Conservation (phyloP, 2,113 vertebrate species). For the Arenaria interpres region DNA sequence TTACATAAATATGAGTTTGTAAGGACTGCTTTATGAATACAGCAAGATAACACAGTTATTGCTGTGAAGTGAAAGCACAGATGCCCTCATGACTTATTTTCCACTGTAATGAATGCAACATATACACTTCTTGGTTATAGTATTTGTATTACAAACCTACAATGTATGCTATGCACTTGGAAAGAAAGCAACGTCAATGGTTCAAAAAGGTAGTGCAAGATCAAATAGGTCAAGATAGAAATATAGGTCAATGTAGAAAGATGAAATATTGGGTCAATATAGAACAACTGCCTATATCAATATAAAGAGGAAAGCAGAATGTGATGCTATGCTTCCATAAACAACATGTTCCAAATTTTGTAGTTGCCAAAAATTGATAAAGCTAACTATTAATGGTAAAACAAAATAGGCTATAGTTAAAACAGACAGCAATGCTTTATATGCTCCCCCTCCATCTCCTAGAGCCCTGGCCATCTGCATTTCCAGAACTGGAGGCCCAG, state of each 20-base stretch:
- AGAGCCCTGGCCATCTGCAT: not conserved
- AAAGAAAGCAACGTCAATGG: not conserved
- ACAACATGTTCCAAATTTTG: not conserved
- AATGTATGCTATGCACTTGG: not conserved
- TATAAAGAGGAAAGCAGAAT: not conserved
- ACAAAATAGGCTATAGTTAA: not conserved
- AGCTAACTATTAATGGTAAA: not conserved
- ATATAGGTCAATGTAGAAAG: not conserved
- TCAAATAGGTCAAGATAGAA: not conserved
- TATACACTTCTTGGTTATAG: not conserved
- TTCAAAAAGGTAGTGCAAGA: not conserved
- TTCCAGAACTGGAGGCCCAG: not conserved
- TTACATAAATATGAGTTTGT: not conserved
- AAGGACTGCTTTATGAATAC: not conserved
- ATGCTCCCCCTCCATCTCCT: not conserved
- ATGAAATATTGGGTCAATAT: not conserved
- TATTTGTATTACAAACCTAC: not conserved
- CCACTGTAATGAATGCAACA: not conserved
- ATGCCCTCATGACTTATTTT: not conserved
- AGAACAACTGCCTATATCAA: not conserved
- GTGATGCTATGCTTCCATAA: not conserved
- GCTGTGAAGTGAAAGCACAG: not conserved
- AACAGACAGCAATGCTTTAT: accelerated
- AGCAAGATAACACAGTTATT: not conserved
- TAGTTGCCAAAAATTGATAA: not conserved